These are phyloP conservation scores for Odontophorus gujanensis DNA, from an alignment of 2,113 vertebrate species.

Conservation along the genomic window DNA sequence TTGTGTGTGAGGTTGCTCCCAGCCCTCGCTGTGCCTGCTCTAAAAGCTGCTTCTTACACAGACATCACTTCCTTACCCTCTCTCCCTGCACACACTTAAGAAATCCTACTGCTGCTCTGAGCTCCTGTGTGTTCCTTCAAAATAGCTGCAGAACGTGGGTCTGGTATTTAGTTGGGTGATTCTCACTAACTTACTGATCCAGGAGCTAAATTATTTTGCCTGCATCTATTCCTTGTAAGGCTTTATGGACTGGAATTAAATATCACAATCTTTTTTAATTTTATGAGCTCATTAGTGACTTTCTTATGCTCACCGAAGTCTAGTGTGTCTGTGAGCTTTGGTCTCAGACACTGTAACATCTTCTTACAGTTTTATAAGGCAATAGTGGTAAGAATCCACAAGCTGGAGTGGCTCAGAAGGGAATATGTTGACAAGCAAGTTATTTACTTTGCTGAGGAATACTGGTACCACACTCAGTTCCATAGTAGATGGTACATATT, in stretches of 20 bases:
- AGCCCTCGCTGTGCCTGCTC: accelerated
- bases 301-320: background rate
- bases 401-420: background rate
- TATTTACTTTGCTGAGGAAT: background rate
- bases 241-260: background rate
- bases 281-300: background rate
- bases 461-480: background rate
- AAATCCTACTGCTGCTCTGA: background rate
- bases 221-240: background rate
- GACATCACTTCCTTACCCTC: background rate
- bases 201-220: background rate
- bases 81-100: background rate
- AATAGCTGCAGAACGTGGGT: background rate
- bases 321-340: background rate
- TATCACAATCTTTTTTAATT: background rate
- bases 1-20: accelerated
- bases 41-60: background rate
- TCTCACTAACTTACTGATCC: background rate
- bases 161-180: background rate
- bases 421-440: background rate
- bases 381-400: background rate
- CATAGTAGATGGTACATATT: background rate
- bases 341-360: background rate
- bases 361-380: background rate
- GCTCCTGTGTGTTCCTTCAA: background rate